Conservation (phyloP, 2,888 invertebrate genomes). For the Harpalus rubripes region DNA sequence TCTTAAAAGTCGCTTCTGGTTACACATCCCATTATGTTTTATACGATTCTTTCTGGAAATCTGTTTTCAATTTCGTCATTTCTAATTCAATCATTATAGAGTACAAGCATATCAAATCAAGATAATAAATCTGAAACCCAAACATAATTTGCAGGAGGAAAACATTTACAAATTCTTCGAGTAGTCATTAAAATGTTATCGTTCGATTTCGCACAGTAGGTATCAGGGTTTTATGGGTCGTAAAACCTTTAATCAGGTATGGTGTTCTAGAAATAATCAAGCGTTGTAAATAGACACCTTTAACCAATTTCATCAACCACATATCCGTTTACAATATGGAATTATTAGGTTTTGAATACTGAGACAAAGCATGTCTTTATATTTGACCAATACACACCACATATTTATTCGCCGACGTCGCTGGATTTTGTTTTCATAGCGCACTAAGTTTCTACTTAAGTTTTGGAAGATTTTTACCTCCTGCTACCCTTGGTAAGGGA, state of each 20-base stretch:
- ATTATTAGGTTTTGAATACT: neutral
- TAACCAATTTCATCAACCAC: neutral
- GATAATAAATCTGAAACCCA: conserved; percentile 8
- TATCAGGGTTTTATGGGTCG: neutral
- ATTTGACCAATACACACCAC: neutral
- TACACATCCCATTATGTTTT: too few relatives aligned
- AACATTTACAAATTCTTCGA: conserved; percentile 17
- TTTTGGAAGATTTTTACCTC: too few relatives aligned
- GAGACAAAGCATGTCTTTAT: neutral
- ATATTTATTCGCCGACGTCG: neutral
- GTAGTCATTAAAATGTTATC: conserved; percentile 1
- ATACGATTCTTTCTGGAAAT: too few relatives aligned
- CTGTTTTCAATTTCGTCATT: neutral
- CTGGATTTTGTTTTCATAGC: too few relatives aligned
- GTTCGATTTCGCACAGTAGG: neutral
- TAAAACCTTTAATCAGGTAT: neutral
- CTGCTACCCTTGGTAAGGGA: too few relatives aligned
- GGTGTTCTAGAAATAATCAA: neutral
- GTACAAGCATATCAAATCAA: conserved; percentile 2
- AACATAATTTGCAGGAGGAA: conserved; percentile 18
- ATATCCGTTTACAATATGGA: neutral
- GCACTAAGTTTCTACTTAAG: too few relatives aligned
- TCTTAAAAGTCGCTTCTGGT: too few relatives aligned
- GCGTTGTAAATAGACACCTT: neutral
- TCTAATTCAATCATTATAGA: neutral